phyloP scores from a whole-genome alignment of 2,797 vertebrate genomes.

The Antennarius maculatus region DNA sequence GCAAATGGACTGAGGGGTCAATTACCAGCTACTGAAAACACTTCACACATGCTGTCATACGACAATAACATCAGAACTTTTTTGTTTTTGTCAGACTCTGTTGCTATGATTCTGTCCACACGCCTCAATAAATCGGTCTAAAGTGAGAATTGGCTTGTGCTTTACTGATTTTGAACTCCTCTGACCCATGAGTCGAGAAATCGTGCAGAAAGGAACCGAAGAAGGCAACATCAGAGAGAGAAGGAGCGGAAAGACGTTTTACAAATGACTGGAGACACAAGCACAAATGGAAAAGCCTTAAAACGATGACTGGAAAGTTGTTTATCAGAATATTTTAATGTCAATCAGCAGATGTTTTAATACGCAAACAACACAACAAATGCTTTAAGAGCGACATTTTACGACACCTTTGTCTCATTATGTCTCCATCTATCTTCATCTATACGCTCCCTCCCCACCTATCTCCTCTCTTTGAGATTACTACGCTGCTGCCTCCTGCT shows the following conservation, averaged over 20 bases:
- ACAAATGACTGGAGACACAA: constrained; percentile 28
- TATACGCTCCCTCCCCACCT: constrained; percentile 10
- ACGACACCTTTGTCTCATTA: constrained; percentile 56
- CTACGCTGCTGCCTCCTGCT: constrained; percentile 41
- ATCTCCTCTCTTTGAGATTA: constrained; percentile 29
- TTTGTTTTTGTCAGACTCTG: not conserved
- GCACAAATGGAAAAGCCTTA: constrained; percentile 15
- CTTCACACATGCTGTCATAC: too few relatives aligned
- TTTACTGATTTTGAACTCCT: not conserved
- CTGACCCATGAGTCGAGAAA: not conserved
- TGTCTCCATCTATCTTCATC: constrained; percentile 43
- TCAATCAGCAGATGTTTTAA: constrained; percentile 27
- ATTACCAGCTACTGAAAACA: not conserved
- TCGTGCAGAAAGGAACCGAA: not conserved
- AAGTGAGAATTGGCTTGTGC: not conserved
- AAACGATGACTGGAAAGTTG: constrained; percentile 26
- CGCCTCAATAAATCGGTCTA: not conserved
- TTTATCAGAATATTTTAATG: constrained; percentile 22
- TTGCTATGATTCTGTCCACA: not conserved
- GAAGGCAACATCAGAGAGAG: not conserved
- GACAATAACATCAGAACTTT: too few relatives aligned
- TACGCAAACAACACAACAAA: constrained; percentile 24
- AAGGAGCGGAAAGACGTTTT: not conserved
- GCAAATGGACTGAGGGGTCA: not conserved
- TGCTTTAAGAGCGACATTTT: constrained; percentile 23